Percentiles rank a stretch among this genome's conserved stretches.
Conservation (phyloP, 1,140 invertebrate species). For the Zaprionus tsacasi region DNA sequence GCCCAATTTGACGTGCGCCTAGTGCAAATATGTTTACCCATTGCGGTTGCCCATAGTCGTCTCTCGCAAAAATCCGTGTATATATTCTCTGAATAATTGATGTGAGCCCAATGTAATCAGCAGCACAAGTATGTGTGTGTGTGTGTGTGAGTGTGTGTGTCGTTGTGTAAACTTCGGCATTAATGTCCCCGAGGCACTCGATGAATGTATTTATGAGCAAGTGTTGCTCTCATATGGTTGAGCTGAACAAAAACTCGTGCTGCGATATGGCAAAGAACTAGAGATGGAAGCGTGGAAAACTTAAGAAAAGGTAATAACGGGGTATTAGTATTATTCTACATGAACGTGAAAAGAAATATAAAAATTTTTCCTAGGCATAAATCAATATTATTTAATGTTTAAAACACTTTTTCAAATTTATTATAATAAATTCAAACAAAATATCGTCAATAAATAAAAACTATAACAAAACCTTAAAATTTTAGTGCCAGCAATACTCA, state of each 20-base stretch:
- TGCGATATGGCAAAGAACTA: neutral
- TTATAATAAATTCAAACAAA: too few relatives aligned
- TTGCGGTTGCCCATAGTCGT: conserved; percentile 9
- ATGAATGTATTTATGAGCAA: conserved; percentile 60
- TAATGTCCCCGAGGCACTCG: conserved; percentile 65
- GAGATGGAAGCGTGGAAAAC: conserved; percentile 7
- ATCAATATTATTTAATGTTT: too few relatives aligned
- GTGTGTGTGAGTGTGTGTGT: conserved; percentile 32
- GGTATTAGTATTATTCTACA: neutral
- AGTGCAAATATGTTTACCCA: conserved; percentile 65
- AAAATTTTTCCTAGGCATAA: too few relatives aligned
- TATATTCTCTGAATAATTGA: conserved; percentile 79
- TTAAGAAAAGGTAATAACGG: too few relatives aligned
- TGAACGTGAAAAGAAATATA: too few relatives aligned
- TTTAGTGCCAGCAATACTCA: too few relatives aligned
- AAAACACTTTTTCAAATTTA: too few relatives aligned
- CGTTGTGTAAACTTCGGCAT: conserved; percentile 71
- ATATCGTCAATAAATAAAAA: too few relatives aligned
- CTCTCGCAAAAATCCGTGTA: conserved; percentile 72
- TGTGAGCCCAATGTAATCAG: conserved; percentile 56
- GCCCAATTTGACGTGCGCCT: conserved; percentile 79
- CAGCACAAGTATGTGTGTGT: conserved; percentile 20
- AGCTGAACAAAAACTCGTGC: conserved; percentile 10
- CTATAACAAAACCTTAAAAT: neutral
- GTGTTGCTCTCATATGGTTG: conserved; percentile 19